phyloP scores from a whole-genome alignment of 2,113 vertebrate species.

The Nibea coibor region DNA sequence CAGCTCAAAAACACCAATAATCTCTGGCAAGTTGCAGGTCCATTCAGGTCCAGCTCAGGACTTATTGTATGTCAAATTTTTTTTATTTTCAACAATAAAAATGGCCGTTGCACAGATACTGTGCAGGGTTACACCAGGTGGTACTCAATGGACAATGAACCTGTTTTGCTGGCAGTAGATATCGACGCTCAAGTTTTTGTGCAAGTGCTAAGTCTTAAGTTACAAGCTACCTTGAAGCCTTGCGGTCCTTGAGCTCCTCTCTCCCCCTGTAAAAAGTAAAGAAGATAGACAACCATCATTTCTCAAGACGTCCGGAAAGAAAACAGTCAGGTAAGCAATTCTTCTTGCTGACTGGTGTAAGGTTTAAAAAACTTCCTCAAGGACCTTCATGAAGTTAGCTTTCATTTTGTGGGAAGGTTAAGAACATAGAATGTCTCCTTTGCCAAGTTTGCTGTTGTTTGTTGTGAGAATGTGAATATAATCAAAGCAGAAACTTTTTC shows the following conservation, averaged over 20 bases:
- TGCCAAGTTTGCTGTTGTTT: constrained; percentile 27
- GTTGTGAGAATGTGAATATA: constrained; percentile 10
- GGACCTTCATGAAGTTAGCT: constrained; percentile 46
- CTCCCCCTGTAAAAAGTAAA: constrained; percentile 83
- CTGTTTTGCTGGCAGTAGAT: constrained; percentile 21
- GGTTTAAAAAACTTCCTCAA: constrained; percentile 18
- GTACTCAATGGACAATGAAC: background rate
- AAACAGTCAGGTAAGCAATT: constrained; percentile 44
- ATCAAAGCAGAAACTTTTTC: constrained; percentile 27
- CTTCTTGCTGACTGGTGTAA: constrained; percentile 15
- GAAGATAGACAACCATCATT: constrained; percentile 36
- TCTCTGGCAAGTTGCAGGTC: background rate
- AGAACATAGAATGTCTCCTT: constrained; percentile 37
- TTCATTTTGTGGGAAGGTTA: constrained; percentile 50
- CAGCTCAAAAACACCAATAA: constrained; percentile 5
- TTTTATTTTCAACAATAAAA: constrained; percentile 17
- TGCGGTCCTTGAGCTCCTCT: constrained; percentile 84
- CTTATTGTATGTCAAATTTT: constrained; percentile 4
- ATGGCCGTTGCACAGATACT: background rate
- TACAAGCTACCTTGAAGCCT: constrained; percentile 88
- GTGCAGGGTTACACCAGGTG: background rate
- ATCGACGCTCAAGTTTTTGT: constrained; percentile 26
- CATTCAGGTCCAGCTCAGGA: background rate
- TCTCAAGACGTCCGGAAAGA: constrained; percentile 30
- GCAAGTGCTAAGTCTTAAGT: constrained; percentile 19